These are phyloP conservation scores for Hydra vulgaris DNA, from an alignment of 30 jellyfish, hydroid and myxozoan genomes.

Conservation along the genomic window DNA sequence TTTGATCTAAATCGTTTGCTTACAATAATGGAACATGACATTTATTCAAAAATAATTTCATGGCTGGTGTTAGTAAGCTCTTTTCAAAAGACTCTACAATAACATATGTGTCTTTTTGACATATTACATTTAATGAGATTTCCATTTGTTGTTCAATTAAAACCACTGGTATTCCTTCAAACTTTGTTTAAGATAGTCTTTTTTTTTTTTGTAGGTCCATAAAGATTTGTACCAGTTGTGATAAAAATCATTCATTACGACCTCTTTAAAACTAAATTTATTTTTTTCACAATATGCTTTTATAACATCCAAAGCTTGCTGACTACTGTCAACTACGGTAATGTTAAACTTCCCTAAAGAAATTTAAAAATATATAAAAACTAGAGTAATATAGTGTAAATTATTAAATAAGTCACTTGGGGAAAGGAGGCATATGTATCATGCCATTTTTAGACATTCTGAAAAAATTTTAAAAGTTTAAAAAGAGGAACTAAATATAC, in stretches of 20 bases:
- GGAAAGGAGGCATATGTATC: too few relatives aligned
- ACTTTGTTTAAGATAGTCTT: not conserved
- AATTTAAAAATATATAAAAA: not conserved
- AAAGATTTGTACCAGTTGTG: conserved; percentile 21
- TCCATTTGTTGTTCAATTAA: not conserved
- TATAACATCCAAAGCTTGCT: not conserved
- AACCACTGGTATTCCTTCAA: conserved; percentile 48
- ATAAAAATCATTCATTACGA: not conserved
- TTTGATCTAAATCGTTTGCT: not conserved
- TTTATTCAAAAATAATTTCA: not conserved
- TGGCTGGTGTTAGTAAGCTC: conserved; percentile 3
- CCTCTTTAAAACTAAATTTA: not conserved
- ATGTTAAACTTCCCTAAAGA: conserved; percentile 3
- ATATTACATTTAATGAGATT: not conserved
- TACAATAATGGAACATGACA: not conserved
- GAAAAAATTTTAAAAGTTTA: too few relatives aligned
- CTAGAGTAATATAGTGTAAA: too few relatives aligned
- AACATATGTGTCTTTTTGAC: not conserved
- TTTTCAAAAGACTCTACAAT: conserved; percentile 18
- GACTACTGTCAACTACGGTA: not conserved
- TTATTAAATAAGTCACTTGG: too few relatives aligned
- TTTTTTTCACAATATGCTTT: not conserved
- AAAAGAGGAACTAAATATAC: too few relatives aligned
- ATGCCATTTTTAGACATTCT: too few relatives aligned
- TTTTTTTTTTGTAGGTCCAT: conserved; percentile 23